These are phyloP conservation scores for Rhinogobio ventralis DNA, from an alignment of 2,797 vertebrate genomes.

Conservation along the genomic window DNA sequence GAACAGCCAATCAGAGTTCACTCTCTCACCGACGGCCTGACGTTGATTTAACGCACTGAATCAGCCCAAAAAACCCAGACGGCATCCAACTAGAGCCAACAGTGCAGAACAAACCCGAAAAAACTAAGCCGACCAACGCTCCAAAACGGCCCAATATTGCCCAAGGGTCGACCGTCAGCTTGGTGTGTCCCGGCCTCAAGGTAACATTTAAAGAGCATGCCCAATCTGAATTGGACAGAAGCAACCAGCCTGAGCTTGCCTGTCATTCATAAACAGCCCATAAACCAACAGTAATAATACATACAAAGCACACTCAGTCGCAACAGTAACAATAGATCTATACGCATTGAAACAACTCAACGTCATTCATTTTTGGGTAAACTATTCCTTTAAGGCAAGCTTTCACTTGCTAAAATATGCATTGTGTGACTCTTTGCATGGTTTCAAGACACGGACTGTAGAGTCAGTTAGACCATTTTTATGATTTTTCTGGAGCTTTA, in stretches of 20 bases:
- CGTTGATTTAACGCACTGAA: too few species aligned
- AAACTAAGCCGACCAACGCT: too few species aligned
- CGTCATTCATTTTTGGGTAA: neutral
- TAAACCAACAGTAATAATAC: neutral
- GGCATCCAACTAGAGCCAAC: too few species aligned
- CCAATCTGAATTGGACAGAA: neutral
- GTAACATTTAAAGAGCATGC: neutral
- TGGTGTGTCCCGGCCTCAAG: too few species aligned
- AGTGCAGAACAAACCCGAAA: too few species aligned
- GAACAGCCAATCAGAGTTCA: too few species aligned
- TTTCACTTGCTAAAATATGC: conserved; percentile 1
- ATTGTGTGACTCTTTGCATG: neutral
- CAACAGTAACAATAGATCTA: neutral
- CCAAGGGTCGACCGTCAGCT: too few species aligned
- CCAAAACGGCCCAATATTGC: too few species aligned
- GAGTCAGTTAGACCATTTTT: neutral
- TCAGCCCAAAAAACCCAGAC: too few species aligned
- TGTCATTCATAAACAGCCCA: neutral
- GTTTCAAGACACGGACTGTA: neutral
- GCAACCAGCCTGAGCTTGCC: neutral
- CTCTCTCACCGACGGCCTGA: too few species aligned
- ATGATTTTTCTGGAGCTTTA: neutral
- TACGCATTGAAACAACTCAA: neutral
- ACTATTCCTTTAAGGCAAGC: neutral
- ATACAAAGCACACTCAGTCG: neutral